These are phyloP conservation scores for Limanda limanda DNA, from an alignment of 2,113 vertebrate genomes.

Conservation along the genomic window DNA sequence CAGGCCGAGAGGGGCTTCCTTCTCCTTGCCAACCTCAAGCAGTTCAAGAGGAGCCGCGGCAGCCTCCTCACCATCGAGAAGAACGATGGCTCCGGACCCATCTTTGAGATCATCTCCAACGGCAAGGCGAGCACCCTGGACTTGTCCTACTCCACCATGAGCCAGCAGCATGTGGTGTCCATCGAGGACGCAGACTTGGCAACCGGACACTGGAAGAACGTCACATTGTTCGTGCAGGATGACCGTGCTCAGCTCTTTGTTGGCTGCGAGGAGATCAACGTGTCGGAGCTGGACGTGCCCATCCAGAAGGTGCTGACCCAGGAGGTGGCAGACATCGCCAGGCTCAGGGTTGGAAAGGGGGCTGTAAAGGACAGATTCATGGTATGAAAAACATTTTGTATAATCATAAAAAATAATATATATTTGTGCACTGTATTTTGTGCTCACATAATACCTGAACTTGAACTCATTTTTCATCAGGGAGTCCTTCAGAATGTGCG, in stretches of 20 bases:
- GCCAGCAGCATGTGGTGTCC: slow-evolving; percentile 89
- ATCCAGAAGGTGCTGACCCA: slow-evolving; percentile 90
- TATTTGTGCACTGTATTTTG: not conserved
- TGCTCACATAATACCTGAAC: not conserved
- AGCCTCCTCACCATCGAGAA: slow-evolving; percentile 90
- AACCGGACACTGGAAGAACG: slow-evolving; percentile 93
- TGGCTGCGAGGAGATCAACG: slow-evolving; percentile 94
- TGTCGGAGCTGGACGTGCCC: slow-evolving; percentile 89
- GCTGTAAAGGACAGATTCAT: slow-evolving; percentile 91
- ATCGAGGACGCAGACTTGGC: slow-evolving; percentile 92
- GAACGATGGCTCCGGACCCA: slow-evolving; percentile 87
- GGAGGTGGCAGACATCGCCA: slow-evolving; percentile 86
- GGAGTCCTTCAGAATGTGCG: slow-evolving; percentile 96
- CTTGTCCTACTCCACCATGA: slow-evolving; percentile 86
- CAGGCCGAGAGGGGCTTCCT: slow-evolving; percentile 93
- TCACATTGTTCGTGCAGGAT: slow-evolving; percentile 96
- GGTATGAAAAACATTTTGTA: slow-evolving; percentile 75
- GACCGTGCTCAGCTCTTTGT: slow-evolving; percentile 93
- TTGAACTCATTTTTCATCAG: slow-evolving; percentile 72
- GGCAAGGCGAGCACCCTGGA: slow-evolving; percentile 93
- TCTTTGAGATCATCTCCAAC: slow-evolving; percentile 95
- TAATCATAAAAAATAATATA: too few relatives aligned
- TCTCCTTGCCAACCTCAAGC: slow-evolving; percentile 91
- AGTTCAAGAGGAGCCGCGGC: slow-evolving; percentile 90
- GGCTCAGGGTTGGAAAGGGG: slow-evolving; percentile 91